Evolutionary conservation across 2,888 invertebrate species (phyloP).

Genomic region (Meganola albula): DNA sequence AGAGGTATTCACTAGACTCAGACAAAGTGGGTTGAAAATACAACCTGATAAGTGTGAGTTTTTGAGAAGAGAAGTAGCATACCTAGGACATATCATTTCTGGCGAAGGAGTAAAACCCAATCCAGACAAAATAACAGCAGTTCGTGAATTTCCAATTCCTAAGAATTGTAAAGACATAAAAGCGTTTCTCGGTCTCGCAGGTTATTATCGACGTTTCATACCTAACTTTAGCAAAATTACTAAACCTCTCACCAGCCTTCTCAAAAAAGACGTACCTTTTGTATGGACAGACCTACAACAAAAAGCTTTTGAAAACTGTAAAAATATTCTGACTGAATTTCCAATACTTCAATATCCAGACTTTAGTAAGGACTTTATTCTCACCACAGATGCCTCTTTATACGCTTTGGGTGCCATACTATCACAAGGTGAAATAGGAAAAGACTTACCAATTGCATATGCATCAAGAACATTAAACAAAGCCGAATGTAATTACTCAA

Average conservation of each 20-base stretch:
- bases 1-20: constrained; percentile 29
- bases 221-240: no score
- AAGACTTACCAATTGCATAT: constrained; percentile 21
- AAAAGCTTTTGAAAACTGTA: constrained; percentile 22
- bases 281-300: background rate
- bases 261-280: constrained; percentile 10
- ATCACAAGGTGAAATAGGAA: constrained; percentile 22
- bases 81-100: constrained; percentile 20
- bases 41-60: constrained; percentile 43
- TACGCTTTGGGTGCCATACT: no score
- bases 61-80: constrained; percentile 35
- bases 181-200: constrained; percentile 7
- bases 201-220: constrained; percentile 11
- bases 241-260: constrained; percentile 11
- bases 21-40: constrained; percentile 26
- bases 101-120: constrained; percentile 20
- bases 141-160: constrained; percentile 11
- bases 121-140: constrained; percentile 15
- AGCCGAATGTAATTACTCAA: background rate
- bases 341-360: constrained; percentile 34
- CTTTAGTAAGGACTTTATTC: no score
- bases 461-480: constrained; percentile 19
- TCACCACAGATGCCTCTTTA: no score
- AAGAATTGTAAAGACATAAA: constrained; percentile 10
- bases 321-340: constrained; percentile 23